Evolutionary conservation across 2,888 invertebrate species (phyloP).

Genomic region (Eristalis tenax): DNA sequence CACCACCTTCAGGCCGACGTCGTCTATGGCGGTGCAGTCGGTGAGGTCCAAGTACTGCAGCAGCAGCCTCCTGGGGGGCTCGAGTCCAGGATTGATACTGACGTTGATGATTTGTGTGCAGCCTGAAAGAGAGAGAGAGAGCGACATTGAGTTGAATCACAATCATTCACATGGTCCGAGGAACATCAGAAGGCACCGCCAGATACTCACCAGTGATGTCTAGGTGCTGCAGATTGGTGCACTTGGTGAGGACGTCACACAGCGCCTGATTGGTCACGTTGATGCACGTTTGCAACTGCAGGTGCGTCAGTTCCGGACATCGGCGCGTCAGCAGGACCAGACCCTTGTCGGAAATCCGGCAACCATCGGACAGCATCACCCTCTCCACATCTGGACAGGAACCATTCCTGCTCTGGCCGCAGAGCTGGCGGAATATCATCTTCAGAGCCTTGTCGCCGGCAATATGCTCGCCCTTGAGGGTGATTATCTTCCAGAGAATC

Average conservation of each 20-base stretch:
- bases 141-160: not conserved
- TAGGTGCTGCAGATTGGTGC: conserved; percentile 91
- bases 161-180: not conserved
- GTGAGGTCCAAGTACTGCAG: conserved; percentile 95
- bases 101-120: conserved; percentile 91
- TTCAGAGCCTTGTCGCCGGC: conserved; percentile 86
- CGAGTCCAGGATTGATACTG: conserved; percentile 85
- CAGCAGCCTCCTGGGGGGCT: conserved; percentile 86
- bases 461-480: conserved; percentile 83
- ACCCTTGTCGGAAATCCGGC: conserved; percentile 89
- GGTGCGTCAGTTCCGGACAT: conserved; percentile 90
- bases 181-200: not conserved
- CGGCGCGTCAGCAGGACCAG: conserved; percentile 88
- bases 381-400: conserved; percentile 86
- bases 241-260: conserved; percentile 89
- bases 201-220: conserved; percentile 88
- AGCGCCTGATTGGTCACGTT: conserved; percentile 89
- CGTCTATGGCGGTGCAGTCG: conserved; percentile 92
- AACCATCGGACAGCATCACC: conserved; percentile 86
- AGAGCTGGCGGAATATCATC: conserved; percentile 85
- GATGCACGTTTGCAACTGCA: conserved; percentile 89
- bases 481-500: conserved; percentile 87
- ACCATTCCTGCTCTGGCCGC: conserved; percentile 86
- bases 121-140: conserved; percentile 81
- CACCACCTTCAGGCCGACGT: conserved; percentile 91